Evolutionary conservation across 2,888 invertebrate genomes (phyloP), one percentile per base, ranked within the genome.

Genomic region (Clitarchus hookeri): DNA sequence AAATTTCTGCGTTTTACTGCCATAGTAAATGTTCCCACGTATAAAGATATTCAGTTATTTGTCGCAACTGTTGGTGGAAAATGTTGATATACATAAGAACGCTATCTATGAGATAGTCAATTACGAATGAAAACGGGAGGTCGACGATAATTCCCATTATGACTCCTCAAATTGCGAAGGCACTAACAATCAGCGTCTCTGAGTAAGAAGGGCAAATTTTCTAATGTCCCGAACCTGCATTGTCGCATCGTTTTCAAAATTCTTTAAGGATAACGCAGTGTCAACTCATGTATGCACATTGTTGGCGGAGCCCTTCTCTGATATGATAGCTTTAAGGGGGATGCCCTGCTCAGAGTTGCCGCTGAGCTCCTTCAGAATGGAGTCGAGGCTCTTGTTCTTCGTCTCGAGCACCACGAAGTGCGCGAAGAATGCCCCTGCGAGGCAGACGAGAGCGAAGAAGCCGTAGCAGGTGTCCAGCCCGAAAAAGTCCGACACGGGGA

Each of bases 381-480:
- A 90, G 25, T 90, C 90, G 54, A 91, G 89, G 85, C 90, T 91
- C 88, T 91, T 92, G 27, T 92, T 92, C 88, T 91, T 92, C 0
- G 92, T 93, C 89, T 93, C 93, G 0, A 92, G 92, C 78, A 93
- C 89, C 54, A 91, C 91, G n/a, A 91, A 87, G 79, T 91, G 88
- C 84, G 90, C 89, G 78, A 91, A 90, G 85, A 91, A 48, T 12
- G 90, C 89, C 0, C 91, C 91, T 0, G 90, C 83, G 53, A 91
- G 84, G 88, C 92, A 91, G 27, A 90, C 90, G 0, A 88, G 54
- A 0, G 92, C 91, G 87, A 92, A 93, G 9, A 90, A 84, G 88
- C 92, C 92, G 89, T 93, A 93, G 0, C 91, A 90, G 0, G 90
- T 89, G 83, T 92, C 89, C 0, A 89, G 90, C 0, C 93, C 93